Evolutionary conservation across 2,888 invertebrate genomes (phyloP).

Genomic region (Hoplodrina ambigua): DNA sequence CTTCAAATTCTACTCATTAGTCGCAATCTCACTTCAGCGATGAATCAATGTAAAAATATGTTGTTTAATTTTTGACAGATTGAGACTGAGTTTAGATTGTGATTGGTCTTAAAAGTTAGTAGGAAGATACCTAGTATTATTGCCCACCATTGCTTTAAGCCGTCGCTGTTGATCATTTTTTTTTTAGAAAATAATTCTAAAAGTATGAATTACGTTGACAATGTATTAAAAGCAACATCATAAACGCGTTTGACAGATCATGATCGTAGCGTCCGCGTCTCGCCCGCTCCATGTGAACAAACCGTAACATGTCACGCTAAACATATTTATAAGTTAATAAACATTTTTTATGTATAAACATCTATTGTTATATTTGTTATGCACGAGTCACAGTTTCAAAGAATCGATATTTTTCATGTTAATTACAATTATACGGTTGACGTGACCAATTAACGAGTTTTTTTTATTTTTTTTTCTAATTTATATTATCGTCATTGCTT

Average conservation of each 20-base stretch:
- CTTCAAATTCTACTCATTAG: too few species aligned
- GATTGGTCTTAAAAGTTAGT: too few species aligned
- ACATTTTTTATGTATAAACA: conserved; percentile 2
- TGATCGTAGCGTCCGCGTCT: too few species aligned
- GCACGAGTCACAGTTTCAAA: conserved; percentile 27
- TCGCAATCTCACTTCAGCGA: too few species aligned
- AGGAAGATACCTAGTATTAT: too few species aligned
- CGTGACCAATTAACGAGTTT: conserved; percentile 4
- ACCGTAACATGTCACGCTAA: conserved; percentile 3
- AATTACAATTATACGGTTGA: conserved; percentile 8
- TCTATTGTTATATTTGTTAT: conserved; percentile 26
- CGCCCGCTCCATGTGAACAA: neutral
- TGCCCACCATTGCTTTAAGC: too few species aligned
- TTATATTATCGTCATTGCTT: neutral
- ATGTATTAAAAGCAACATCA: neutral
- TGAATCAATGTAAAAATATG: too few species aligned
- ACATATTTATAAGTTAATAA: conserved; percentile 23
- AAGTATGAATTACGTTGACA: too few species aligned
- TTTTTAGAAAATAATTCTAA: too few species aligned
- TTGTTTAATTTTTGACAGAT: too few species aligned
- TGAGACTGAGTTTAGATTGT: too few species aligned
- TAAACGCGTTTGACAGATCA: neutral
- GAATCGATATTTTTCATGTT: conserved; percentile 29
- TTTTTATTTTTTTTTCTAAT: conserved; percentile 4
- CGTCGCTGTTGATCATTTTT: too few species aligned